A percentile compares a stretch with the other conserved stretches of the same genome.
These are phyloP conservation scores for Serranus cabrilla DNA, from an alignment of 2,797 vertebrate species.

Conservation along the genomic window DNA sequence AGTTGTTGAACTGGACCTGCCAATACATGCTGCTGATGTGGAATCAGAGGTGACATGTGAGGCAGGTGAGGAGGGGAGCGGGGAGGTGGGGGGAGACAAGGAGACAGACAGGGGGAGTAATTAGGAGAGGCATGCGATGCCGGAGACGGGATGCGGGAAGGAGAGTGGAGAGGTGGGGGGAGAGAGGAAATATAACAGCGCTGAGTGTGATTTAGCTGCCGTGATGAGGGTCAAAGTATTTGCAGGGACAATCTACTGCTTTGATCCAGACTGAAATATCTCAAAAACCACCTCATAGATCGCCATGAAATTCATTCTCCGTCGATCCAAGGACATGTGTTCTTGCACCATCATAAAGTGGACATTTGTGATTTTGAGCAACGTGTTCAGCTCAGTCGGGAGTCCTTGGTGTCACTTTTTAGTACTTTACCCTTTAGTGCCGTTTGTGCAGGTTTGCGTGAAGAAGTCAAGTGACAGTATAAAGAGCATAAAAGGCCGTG, in stretches of 20 bases:
- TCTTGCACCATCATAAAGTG: too few species aligned
- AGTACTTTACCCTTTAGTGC: too few species aligned
- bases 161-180: constrained; percentile 20
- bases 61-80: constrained; percentile 54
- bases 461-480: too few species aligned
- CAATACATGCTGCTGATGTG: constrained; percentile 46
- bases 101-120: constrained; percentile 69
- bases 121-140: constrained; percentile 65
- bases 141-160: constrained; percentile 7
- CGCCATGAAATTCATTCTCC: neutral
- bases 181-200: too few species aligned
- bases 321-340: too few species aligned
- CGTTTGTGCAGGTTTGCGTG: too few species aligned
- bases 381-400: neutral
- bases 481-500: too few species aligned
- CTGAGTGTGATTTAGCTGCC: too few species aligned
- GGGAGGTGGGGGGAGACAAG: constrained; percentile 42
- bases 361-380: too few species aligned
- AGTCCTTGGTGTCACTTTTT: too few species aligned
- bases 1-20: constrained; percentile 26
- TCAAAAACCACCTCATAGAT: neutral
- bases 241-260: neutral
- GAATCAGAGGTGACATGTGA: constrained; percentile 70
- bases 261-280: neutral
- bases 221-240: too few species aligned